These are phyloP conservation scores for Apoda limacodes DNA, from an alignment of 2,888 invertebrate species.

Conservation along the genomic window DNA sequence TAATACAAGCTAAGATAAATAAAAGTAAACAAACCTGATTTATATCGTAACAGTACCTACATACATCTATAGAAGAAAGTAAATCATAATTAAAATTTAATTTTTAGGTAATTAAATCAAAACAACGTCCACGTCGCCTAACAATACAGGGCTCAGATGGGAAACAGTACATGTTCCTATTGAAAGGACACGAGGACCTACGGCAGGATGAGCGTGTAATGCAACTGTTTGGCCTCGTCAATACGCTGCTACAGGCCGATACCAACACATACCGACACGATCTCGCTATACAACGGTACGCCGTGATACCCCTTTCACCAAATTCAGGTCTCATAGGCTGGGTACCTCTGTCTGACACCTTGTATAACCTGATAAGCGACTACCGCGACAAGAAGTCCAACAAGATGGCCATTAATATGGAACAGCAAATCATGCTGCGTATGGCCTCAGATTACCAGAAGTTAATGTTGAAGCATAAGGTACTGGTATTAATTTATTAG, in stretches of 20 bases:
- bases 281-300: slow-evolving; percentile 85
- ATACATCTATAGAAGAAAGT: background rate
- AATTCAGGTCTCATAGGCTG: slow-evolving; percentile 98
- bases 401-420: slow-evolving; percentile 91
- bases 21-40: background rate
- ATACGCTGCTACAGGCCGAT: slow-evolving; percentile 93
- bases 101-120: slow-evolving; percentile 92
- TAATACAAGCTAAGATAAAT: too few species aligned
- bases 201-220: slow-evolving; percentile 99
- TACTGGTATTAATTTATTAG: too few species aligned
- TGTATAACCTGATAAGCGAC: slow-evolving; percentile 96
- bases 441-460: slow-evolving; percentile 99
- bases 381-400: slow-evolving; percentile 92
- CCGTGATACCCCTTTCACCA: slow-evolving; percentile 97
- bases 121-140: slow-evolving; percentile 96
- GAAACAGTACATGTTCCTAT: slow-evolving; percentile 96
- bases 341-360: slow-evolving; percentile 99
- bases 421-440: slow-evolving; percentile 96
- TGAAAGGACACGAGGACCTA: slow-evolving; percentile 99
- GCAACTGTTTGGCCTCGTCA: slow-evolving; percentile 97
- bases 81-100: too few species aligned
- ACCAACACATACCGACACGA: slow-evolving; percentile 95
- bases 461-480: slow-evolving; percentile 96
- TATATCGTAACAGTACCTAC: background rate
- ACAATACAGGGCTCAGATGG: slow-evolving; percentile 95